phyloP scores from a whole-genome alignment of 2,797 vertebrate species.

The Hyperoplus immaculatus region DNA sequence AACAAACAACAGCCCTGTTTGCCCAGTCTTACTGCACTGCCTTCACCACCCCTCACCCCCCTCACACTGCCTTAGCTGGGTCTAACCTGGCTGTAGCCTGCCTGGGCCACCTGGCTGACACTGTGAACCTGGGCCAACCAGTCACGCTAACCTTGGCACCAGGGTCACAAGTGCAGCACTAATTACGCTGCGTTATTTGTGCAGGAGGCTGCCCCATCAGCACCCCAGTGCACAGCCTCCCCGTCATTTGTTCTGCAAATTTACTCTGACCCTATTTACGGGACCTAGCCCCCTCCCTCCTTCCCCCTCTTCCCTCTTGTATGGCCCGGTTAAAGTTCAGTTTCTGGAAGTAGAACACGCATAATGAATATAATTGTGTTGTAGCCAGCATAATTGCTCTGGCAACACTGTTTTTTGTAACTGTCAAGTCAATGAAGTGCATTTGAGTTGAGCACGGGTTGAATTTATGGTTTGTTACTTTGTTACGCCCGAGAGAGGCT shows the following conservation, averaged over 20 bases:
- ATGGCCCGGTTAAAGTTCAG: constrained; percentile 67
- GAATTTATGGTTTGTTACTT: constrained; percentile 33
- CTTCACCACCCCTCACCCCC: neutral
- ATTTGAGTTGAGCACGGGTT: constrained; percentile 59
- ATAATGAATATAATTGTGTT: constrained; percentile 80
- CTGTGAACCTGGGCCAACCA: constrained; percentile 65
- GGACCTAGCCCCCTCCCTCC: neutral
- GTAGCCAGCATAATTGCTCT: constrained; percentile 70
- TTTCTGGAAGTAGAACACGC: constrained; percentile 72
- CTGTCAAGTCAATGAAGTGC: constrained; percentile 75
- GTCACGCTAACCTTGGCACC: constrained; percentile 81
- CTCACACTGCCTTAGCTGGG: constrained; percentile 17
- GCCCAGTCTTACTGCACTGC: constrained; percentile 48
- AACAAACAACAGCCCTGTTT: constrained; percentile 85
- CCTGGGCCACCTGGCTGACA: constrained; percentile 77
- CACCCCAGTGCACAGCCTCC: constrained; percentile 64
- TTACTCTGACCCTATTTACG: constrained; percentile 68
- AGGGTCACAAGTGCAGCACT: constrained; percentile 83
- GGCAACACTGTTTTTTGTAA: constrained; percentile 77
- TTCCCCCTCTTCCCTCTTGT: neutral
- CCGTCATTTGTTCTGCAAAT: constrained; percentile 77
- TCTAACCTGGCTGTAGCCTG: constrained; percentile 18
- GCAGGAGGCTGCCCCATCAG: constrained; percentile 67
- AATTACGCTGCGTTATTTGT: constrained; percentile 83
- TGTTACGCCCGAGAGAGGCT: neutral